Evolutionary conservation across 2,888 invertebrate genomes (phyloP).

Genomic region (Mesorhabditis spiculigera): DNA sequence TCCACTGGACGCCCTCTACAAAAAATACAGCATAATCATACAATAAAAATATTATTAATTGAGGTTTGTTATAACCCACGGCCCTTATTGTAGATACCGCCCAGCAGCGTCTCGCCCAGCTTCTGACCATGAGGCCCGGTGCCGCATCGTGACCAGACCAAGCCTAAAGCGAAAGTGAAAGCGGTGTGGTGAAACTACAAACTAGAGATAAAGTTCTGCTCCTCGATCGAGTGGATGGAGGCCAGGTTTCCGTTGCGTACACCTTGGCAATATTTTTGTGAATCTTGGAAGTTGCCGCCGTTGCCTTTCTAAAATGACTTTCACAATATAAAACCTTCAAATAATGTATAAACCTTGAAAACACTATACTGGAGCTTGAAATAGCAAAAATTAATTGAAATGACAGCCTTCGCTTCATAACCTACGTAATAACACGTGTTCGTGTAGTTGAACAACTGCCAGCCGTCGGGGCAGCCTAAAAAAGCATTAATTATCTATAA

Average conservation of each 20-base stretch:
- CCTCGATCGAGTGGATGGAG: neutral
- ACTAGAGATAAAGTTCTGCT: slow-evolving; percentile 4
- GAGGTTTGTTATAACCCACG: too few relatives aligned
- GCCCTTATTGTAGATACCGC: neutral
- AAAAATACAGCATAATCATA: too few relatives aligned
- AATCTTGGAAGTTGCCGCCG: neutral
- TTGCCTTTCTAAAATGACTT: neutral
- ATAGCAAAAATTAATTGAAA: too few relatives aligned
- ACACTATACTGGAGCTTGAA: too few relatives aligned
- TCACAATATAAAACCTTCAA: too few relatives aligned
- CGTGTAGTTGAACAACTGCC: neutral
- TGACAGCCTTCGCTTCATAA: too few relatives aligned
- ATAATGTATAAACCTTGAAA: too few relatives aligned
- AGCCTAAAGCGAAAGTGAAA: neutral
- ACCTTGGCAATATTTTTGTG: neutral
- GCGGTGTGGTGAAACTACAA: neutral
- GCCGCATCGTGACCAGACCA: neutral
- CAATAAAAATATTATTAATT: too few relatives aligned
- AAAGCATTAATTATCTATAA: neutral
- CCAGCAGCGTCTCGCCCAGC: neutral
- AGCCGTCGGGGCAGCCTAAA: slow-evolving; percentile 3
- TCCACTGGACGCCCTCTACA: neutral
- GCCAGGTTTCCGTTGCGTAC: neutral
- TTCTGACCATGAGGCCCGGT: neutral
- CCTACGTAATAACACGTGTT: neutral